Base-by-base conservation (phyloP, 1,140 invertebrate genomes). In the Drosophila elegans region DNA sequence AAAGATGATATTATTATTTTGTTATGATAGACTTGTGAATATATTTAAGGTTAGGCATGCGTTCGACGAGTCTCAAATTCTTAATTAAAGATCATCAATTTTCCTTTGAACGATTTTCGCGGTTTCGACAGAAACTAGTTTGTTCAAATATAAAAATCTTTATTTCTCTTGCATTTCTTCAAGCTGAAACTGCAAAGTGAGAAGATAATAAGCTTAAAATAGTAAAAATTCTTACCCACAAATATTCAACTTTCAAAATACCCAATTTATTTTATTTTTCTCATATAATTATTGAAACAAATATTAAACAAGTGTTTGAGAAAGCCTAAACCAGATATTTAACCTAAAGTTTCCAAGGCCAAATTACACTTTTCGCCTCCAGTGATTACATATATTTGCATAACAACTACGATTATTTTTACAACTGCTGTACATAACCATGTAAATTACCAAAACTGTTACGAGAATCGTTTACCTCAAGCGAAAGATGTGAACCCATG, bases 401-500 rank as follows among this genome's bases (percentile, higher is more conserved):
- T 25, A 38, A 54, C 13, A 36, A 16, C 32, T 49, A 38, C 4
- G 7, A 38, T 16, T 34, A 32, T 52, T 38, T 45, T 16, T 39
- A 75, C 49, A 45, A 38, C 39, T 57, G 57, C 27, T 75, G 73
- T 56, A 75, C 42, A 75, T 74, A 66, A 74, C 60, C 52, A 21
- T 74, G 45, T 64, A 74, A 63, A 74, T 64, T 75, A 75, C 71
- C 73, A 75, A 75, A 75, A 64, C 67, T 71, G 41, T 71, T 71
- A 56, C n/a, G 63, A 41, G 67, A 71, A 69, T 71, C 42, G 25
- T 55, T 64, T 71, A 71, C 67, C 67, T 71, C 67, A 48, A 69
- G 49, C 67, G 49, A 46, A 36, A 10, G 48, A 54, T 67, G 41
- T 16, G 49, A 68, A 45, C 25, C 34, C 49, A 68, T 69, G 66